A percentile compares a stretch with the other conserved stretches of the same genome.
Evolutionary conservation across 2,113 vertebrate genomes (phyloP).

Genomic region (Promerops cafer): DNA sequence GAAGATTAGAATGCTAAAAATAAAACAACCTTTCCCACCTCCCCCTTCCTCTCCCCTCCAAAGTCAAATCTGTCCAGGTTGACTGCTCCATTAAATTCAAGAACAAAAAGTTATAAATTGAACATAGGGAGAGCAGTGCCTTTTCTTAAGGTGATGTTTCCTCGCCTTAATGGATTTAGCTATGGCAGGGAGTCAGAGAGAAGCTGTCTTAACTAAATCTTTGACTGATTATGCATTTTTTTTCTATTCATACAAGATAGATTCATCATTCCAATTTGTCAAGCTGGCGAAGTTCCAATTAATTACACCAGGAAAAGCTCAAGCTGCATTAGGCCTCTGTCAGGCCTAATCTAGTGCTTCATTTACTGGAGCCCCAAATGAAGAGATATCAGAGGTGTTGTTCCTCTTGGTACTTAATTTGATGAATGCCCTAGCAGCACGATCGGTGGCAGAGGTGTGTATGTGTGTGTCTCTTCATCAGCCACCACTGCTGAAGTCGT

Average conservation of each 20-base stretch:
- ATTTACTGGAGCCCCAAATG: constrained; percentile 94
- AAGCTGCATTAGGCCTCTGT: constrained; percentile 85
- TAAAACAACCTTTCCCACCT: constrained; percentile 46
- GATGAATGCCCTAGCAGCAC: constrained; percentile 88
- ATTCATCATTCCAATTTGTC: constrained; percentile 99
- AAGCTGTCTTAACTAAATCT: constrained; percentile 90
- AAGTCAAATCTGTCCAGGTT: constrained; percentile 80
- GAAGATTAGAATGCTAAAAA: constrained; percentile 55
- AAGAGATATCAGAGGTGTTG: constrained; percentile 93
- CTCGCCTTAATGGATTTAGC: constrained; percentile 88
- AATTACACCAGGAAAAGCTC: constrained; percentile 89
- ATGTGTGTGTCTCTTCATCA: constrained; percentile 81
- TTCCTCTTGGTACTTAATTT: constrained; percentile 91
- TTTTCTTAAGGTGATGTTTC: constrained; percentile 79
- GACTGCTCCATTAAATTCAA: constrained; percentile 88
- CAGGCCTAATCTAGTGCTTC: constrained; percentile 91
- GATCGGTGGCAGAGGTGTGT: constrained; percentile 78
- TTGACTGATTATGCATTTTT: constrained; percentile 99
- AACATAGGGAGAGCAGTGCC: constrained; percentile 71
- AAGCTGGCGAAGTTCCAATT: constrained; percentile 97
- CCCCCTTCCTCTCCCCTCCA: constrained; percentile 17
- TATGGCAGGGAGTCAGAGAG: constrained; percentile 77
- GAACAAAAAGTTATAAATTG: constrained; percentile 89
- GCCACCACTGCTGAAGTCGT: constrained; percentile 67
- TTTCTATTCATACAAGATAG: constrained; percentile 97